Base-by-base conservation (phyloP, 2,113 vertebrate genomes). In the Dissostichus mawsoni region DNA sequence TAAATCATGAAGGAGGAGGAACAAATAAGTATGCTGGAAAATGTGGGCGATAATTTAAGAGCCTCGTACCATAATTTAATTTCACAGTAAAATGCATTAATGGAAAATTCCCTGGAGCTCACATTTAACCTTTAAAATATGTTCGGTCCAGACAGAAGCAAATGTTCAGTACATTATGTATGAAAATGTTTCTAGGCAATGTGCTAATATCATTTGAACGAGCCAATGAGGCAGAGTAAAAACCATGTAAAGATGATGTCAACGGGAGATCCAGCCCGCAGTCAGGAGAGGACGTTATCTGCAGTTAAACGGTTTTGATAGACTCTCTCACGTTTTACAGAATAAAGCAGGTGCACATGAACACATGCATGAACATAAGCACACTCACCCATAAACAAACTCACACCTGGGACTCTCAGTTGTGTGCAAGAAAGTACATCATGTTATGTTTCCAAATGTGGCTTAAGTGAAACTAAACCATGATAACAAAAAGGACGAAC, bases 141-240 rank as follows among this genome's bases (percentile, higher is more conserved):
- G 20, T 64, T 74, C 57, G 61, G 11, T 77, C 74, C 36, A 80
- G 51, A 13, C 51, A 47, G 65, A 56, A 23, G 55, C 13, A 51
- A 76, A 81, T 70, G 69, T 69, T 11, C 47, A 8, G 29, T 41
- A 41, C 11, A 61, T 57, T 62, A 3, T 17, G 52, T 69, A 13
- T 69, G 67, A 74, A 75, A 76, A 75, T 63, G 56, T 69, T 81
- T 74, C 4, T 7, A 41, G 71, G 78, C 66, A 59, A 66, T 29
- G 57, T 51, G 36, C 16, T 77, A 76, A 77, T 82, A 76, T 76
- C 52, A 17, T 71, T 78, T 16, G 3, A 64, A 86, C 81, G 81
- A 79, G 68, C 57, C 87, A 91, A 90, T 80, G 78, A 84, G 71
- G 80, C 76, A 25, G 17, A 82, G 81, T 68, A 86, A 80, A 79